These are phyloP conservation scores for Lepus americanus DNA, from an alignment of 2,113 vertebrate species.

Conservation along the genomic window DNA sequence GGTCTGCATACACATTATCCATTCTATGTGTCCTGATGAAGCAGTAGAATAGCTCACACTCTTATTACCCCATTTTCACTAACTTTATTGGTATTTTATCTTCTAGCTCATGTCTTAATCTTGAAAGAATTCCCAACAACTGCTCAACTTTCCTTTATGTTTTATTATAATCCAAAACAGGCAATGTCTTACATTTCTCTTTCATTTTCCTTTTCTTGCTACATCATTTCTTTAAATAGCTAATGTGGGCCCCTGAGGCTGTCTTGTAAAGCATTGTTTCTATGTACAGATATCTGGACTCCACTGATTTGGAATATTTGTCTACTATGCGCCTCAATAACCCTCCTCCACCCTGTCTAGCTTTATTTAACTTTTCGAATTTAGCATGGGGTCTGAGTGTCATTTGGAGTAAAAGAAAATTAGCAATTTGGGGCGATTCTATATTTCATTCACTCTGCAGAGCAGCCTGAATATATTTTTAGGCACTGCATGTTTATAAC, in stretches of 20 bases:
- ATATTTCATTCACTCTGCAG: conserved; percentile 79
- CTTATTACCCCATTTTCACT: not conserved
- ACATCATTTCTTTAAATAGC: conserved; percentile 36
- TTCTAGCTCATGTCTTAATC: conserved; percentile 3
- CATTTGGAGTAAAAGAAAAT: conserved; percentile 82
- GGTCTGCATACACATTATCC: not conserved
- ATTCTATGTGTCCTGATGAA: not conserved
- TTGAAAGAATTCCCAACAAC: not conserved
- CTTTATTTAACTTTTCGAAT: conserved; percentile 81
- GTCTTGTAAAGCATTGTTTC: not conserved
- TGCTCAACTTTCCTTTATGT: not conserved
- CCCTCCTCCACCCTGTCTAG: not conserved
- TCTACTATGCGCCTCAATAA: conserved; percentile 8
- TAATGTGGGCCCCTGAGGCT: not conserved
- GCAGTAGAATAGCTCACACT: not conserved
- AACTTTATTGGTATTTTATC: conserved; percentile 10
- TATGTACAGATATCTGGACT: conserved; percentile 42
- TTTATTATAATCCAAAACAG: not conserved
- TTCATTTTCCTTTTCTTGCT: conserved; percentile 11
- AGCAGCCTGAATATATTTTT: conserved; percentile 87
- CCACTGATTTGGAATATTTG: conserved; percentile 68
- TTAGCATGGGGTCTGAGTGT: conserved; percentile 66
- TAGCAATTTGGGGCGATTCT: conserved; percentile 76
- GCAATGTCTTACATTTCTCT: not conserved
- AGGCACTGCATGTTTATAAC: conserved; percentile 87